Conservation (phyloP, 2,797 vertebrate species). For the Melanotaenia nigrans region DNA sequence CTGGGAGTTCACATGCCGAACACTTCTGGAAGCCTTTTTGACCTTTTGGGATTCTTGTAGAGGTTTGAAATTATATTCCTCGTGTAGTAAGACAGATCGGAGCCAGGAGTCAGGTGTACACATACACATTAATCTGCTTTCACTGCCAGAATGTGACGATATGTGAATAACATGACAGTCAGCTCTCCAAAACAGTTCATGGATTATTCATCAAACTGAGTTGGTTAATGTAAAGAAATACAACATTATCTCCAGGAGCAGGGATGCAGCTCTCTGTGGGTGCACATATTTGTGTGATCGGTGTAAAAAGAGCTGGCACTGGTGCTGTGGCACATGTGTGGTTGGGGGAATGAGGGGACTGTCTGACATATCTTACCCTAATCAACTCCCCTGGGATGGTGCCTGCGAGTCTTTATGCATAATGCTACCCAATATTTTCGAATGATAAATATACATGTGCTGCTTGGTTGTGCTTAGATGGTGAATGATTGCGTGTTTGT, state of each 20-base stretch:
- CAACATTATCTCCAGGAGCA: slow-evolving; percentile 9
- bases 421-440: slow-evolving; percentile 22
- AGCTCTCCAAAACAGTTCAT: neutral
- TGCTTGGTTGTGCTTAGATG: neutral
- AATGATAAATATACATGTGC: slow-evolving; percentile 37
- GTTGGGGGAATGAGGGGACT: slow-evolving; percentile 15
- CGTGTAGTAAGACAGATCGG: neutral
- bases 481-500: slow-evolving; percentile 9
- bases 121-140: accelerated
- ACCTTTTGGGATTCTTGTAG: slow-evolving; percentile 1
- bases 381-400: slow-evolving; percentile 69
- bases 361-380: slow-evolving; percentile 64
- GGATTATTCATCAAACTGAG: slow-evolving; percentile 45
- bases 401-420: slow-evolving; percentile 37
- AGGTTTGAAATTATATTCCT: neutral
- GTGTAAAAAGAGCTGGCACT: slow-evolving; percentile 17
- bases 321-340: slow-evolving; percentile 17
- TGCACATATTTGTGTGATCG: slow-evolving; percentile 20
- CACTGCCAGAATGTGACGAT: neutral
- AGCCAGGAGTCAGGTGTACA: neutral
- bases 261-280: neutral
- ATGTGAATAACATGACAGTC: neutral
- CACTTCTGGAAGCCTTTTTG: slow-evolving; percentile 16
- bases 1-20: slow-evolving; percentile 18
- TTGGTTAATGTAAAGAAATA: slow-evolving; percentile 32